A percentile compares a stretch with the other conserved stretches of the same genome.
These are phyloP conservation scores for Ennomos fuscantarius DNA, from an alignment of 2,888 invertebrate species.

Conservation along the genomic window DNA sequence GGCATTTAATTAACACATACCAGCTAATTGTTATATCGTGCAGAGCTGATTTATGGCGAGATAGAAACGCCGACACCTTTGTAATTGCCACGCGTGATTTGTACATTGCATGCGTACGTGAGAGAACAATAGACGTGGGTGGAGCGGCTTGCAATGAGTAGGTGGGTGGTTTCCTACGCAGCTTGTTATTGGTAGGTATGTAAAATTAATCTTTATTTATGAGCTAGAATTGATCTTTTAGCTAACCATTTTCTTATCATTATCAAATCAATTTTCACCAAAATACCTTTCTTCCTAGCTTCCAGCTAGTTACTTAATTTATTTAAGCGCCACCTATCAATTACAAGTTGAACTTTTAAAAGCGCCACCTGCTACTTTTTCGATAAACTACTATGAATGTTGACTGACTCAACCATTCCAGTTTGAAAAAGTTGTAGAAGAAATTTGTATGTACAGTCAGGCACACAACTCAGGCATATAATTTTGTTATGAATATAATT, in stretches of 20 bases:
- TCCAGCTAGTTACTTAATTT: not conserved
- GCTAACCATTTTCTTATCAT: constrained; percentile 2
- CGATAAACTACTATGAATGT: constrained; percentile 45
- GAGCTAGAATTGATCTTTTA: not conserved
- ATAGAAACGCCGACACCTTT: constrained; percentile 80
- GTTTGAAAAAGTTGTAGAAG: constrained; percentile 1
- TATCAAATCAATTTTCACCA: too few species aligned
- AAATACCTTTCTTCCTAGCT: too few species aligned
- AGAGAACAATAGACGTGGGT: constrained; percentile 62
- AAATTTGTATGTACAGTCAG: constrained; percentile 4
- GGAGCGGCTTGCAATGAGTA: constrained; percentile 46
- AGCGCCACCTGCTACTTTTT: constrained; percentile 60
- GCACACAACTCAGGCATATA: constrained; percentile 2
- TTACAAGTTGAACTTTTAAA: constrained; percentile 9
- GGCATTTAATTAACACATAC: constrained; percentile 85
- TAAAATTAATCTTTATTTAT: constrained; percentile 10
- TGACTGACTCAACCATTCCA: constrained; percentile 6
- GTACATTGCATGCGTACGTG: constrained; percentile 68
- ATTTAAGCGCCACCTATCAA: constrained; percentile 20
- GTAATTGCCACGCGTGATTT: constrained; percentile 77
- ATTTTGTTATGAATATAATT: not conserved
- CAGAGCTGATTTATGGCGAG: constrained; percentile 81
- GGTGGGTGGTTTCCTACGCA: constrained; percentile 35
- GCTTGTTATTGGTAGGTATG: constrained; percentile 31
- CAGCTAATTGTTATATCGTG: constrained; percentile 85